phyloP scores from a whole-genome alignment of 2,797 vertebrate genomes.

The Harpagifer antarcticus region DNA sequence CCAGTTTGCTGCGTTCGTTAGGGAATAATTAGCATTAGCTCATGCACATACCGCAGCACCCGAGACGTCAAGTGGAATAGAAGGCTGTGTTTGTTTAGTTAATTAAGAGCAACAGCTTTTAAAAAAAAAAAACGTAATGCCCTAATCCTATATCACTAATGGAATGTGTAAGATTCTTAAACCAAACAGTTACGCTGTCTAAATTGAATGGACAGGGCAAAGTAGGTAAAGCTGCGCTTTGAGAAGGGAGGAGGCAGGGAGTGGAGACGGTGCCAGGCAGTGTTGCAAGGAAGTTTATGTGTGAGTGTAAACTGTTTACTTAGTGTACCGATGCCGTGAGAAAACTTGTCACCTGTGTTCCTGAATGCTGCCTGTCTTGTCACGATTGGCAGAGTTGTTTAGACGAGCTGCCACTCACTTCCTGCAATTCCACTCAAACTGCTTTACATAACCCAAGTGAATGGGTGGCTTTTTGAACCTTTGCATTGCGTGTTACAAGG shows the following conservation, averaged over 20 bases:
- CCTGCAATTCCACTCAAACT: slow-evolving; percentile 54
- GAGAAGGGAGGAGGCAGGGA: slow-evolving; percentile 48
- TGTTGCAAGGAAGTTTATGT: slow-evolving; percentile 77
- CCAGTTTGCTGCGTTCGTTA: slow-evolving; percentile 48
- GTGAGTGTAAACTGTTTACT: slow-evolving; percentile 79
- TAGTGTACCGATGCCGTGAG: slow-evolving; percentile 68
- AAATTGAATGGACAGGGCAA: slow-evolving; percentile 61
- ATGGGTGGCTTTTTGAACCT: slow-evolving; percentile 21
- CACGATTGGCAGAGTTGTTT: slow-evolving; percentile 62
- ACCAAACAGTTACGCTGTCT: slow-evolving; percentile 49
- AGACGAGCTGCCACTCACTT: slow-evolving; percentile 36
- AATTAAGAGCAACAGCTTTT: slow-evolving; percentile 76
- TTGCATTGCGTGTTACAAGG: slow-evolving; percentile 4
- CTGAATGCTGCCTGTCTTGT: slow-evolving; percentile 52
- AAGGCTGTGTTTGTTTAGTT: slow-evolving; percentile 79
- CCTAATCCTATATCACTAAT: slow-evolving; percentile 76
- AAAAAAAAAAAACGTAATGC: slow-evolving; percentile 65
- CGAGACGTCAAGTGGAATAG: slow-evolving; percentile 61
- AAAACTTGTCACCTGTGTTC: slow-evolving; percentile 73
- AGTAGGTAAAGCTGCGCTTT: slow-evolving; percentile 62
- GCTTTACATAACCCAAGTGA: slow-evolving; percentile 1
- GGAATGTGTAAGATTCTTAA: slow-evolving; percentile 78
- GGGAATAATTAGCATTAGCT: slow-evolving; percentile 67
- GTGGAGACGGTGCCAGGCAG: slow-evolving; percentile 63
- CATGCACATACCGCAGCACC: slow-evolving; percentile 59